These are phyloP conservation scores for Perithous albicinctus DNA, from an alignment of 2,888 invertebrate species.

Conservation along the genomic window DNA sequence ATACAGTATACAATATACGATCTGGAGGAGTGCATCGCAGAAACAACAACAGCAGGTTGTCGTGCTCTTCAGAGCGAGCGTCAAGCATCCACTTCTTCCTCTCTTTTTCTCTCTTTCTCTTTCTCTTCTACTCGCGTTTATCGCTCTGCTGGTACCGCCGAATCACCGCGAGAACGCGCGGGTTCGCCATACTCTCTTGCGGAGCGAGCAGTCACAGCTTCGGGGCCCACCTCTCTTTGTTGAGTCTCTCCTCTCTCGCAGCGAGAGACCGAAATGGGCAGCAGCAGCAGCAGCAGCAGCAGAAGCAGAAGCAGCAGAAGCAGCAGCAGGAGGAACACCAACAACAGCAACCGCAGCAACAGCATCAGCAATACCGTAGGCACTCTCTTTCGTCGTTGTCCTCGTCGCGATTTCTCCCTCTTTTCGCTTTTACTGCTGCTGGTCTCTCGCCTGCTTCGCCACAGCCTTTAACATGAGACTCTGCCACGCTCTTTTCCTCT, in stretches of 20 bases:
- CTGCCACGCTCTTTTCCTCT: conserved; percentile 60
- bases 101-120: not conserved
- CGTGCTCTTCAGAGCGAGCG: conserved; percentile 28
- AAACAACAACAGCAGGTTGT: conserved; percentile 53
- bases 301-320: too few relatives aligned
- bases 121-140: conserved; percentile 37
- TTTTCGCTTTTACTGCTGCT: conserved; percentile 39
- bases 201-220: conserved; percentile 36
- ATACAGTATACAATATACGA: conserved; percentile 43
- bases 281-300: conserved; percentile 44
- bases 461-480: conserved; percentile 39
- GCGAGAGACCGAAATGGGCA: conserved; percentile 51
- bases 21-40: conserved; percentile 26
- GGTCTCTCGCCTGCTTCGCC: conserved; percentile 45
- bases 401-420: conserved; percentile 49
- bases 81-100: conserved; percentile 25
- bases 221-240: conserved; percentile 49
- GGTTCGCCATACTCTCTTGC: not conserved
- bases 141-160: conserved; percentile 28
- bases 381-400: conserved; percentile 55
- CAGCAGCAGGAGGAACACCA: conserved; percentile 43
- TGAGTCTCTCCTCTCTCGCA: conserved; percentile 6
- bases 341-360: conserved; percentile 21
- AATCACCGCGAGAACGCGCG: conserved; percentile 27
- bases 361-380: conserved; percentile 25